Percentiles rank a stretch among this genome's conserved stretches.
Evolutionary conservation across 2,113 vertebrate species (phyloP).

Genomic region (Macquaria australasica): DNA sequence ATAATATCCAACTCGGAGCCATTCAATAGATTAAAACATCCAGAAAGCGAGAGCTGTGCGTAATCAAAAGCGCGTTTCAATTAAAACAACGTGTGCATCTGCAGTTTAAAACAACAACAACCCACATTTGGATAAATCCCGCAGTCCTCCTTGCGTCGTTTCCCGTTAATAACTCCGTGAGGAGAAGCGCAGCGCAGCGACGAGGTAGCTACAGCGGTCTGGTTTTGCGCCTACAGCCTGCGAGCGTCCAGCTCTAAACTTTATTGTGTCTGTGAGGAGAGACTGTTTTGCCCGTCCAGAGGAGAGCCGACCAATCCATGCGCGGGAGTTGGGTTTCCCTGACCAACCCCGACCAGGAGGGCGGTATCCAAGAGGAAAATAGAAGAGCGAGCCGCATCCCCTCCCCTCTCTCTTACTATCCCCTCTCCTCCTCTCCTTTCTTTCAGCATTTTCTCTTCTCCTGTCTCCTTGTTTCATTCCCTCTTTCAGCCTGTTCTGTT

Average conservation of each 20-base stretch:
- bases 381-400: slow-evolving; percentile 32
- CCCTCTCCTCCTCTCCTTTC: background rate
- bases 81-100: background rate
- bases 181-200: slow-evolving; percentile 10
- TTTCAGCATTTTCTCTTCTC: background rate
- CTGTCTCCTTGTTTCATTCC: slow-evolving; percentile 10
- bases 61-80: background rate
- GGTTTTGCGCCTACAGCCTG: slow-evolving; percentile 52
- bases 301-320: slow-evolving; percentile 69
- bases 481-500: slow-evolving; percentile 10
- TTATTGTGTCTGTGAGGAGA: slow-evolving; percentile 73
- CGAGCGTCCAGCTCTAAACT: slow-evolving; percentile 65
- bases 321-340: slow-evolving; percentile 54
- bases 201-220: slow-evolving; percentile 1
- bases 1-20: slow-evolving; percentile 39
- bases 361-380: slow-evolving; percentile 66
- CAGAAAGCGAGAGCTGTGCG: slow-evolving; percentile 14
- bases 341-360: slow-evolving; percentile 75
- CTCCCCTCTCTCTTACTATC: slow-evolving; percentile 7
- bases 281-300: slow-evolving; percentile 49
- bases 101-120: background rate
- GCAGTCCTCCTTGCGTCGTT: background rate
- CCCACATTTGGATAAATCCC: slow-evolving; percentile 35
- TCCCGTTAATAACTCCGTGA: slow-evolving; percentile 28
- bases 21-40: slow-evolving; percentile 51